Evolutionary conservation across 2,797 vertebrate genomes (phyloP).

Genomic region (Aphelocoma californica): DNA sequence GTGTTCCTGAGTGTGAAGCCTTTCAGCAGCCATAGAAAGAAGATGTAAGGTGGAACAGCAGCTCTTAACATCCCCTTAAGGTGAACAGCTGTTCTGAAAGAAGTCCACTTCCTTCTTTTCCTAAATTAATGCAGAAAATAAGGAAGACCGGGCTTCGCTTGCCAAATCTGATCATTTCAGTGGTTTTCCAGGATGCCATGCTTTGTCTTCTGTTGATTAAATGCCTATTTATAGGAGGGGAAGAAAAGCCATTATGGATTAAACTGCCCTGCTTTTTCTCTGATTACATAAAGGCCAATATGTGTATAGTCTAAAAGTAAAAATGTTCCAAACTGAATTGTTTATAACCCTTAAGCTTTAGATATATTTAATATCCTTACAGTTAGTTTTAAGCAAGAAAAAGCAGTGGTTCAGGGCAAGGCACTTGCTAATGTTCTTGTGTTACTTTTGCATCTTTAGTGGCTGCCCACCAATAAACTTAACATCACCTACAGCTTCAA

Average conservation of each 20-base stretch:
- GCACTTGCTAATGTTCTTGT: neutral
- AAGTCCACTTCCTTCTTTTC: neutral
- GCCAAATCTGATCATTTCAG: neutral
- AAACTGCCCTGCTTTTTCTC: neutral
- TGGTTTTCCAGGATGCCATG: neutral
- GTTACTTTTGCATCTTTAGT: neutral
- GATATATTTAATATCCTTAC: neutral
- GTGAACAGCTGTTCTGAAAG: neutral
- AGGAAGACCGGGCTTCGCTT: neutral
- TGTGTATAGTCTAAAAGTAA: neutral
- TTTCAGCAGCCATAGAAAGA: neutral
- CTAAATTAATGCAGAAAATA: neutral
- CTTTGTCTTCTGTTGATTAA: constrained; percentile 37
- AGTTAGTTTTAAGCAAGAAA: neutral
- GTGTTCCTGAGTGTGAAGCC: neutral
- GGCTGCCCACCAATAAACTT: neutral
- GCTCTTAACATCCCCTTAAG: neutral
- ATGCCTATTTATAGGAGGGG: neutral
- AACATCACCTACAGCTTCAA: neutral
- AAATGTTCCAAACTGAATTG: neutral
- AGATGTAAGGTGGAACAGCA: neutral
- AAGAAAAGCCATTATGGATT: neutral
- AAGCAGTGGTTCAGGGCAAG: neutral
- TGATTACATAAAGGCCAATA: neutral
- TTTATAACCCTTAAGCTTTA: neutral